Evolutionary conservation across 2,888 invertebrate genomes (phyloP).

Genomic region (Acronicta psi): DNA sequence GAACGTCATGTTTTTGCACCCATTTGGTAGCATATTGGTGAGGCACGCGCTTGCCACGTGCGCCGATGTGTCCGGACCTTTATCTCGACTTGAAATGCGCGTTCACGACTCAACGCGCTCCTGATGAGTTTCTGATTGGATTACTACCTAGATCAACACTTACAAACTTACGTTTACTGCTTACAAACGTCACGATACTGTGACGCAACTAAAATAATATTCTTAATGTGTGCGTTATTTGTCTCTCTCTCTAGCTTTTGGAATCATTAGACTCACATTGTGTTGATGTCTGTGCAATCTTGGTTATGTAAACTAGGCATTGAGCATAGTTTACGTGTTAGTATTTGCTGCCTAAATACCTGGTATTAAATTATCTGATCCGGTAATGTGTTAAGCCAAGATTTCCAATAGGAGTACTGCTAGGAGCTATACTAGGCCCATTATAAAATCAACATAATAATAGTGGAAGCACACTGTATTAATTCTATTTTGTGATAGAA

Average conservation of each 20-base stretch:
- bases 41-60: conserved; percentile 84
- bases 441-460: conserved; percentile 9
- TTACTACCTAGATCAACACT: conserved; percentile 66
- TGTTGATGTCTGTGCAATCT: not conserved
- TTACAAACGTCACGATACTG: conserved; percentile 9
- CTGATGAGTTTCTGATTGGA: conserved; percentile 81
- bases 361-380: conserved; percentile 3
- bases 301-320: too few relatives aligned
- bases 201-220: conserved; percentile 16
- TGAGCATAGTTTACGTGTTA: too few relatives aligned
- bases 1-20: conserved; percentile 74
- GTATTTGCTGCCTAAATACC: conserved; percentile 4
- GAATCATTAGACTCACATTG: conserved; percentile 8
- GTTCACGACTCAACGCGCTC: conserved; percentile 81
- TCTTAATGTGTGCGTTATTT: too few relatives aligned
- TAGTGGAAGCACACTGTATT: conserved; percentile 36
- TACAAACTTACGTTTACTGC: conserved; percentile 44
- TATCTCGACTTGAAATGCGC: conserved; percentile 83
- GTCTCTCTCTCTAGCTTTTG: not conserved
- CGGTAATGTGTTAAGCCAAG: not conserved
- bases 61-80: conserved; percentile 68
- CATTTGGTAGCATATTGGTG: conserved; percentile 73
- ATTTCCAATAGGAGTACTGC: conserved; percentile 16
- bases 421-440: conserved; percentile 15
- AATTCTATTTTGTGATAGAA: conserved; percentile 47